phyloP scores from a whole-genome alignment of 1,140 invertebrate genomes.

The Hypothenemus hampei region DNA sequence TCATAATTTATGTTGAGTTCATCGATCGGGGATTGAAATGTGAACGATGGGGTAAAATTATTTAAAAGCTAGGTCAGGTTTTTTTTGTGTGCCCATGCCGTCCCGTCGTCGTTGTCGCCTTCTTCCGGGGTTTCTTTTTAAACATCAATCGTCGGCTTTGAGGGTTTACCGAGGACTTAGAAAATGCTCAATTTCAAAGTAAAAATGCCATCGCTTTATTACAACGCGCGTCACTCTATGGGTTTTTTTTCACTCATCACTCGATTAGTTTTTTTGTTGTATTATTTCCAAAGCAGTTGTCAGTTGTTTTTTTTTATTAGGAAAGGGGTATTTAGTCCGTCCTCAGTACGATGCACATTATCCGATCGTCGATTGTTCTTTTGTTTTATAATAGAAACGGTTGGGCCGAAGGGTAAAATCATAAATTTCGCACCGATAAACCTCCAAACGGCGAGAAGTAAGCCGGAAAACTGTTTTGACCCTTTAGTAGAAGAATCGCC shows the following conservation, averaged over 20 bases:
- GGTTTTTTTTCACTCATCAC: conserved; percentile 5
- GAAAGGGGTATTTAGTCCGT: not conserved
- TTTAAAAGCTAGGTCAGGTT: too few species aligned
- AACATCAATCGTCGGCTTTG: conserved; percentile 12
- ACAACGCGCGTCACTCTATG: conserved; percentile 5
- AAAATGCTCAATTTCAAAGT: conserved; percentile 19
- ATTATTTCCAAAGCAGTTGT: conserved; percentile 9
- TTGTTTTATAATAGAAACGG: conserved; percentile 27
- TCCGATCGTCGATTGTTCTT: conserved; percentile 22
- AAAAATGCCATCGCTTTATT: conserved; percentile 17
- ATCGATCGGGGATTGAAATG: too few species aligned
- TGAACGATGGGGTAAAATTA: too few species aligned
- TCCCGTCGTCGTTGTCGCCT: too few species aligned
- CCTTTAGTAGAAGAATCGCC: not conserved
- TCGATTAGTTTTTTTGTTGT: conserved; percentile 7
- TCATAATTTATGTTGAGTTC: too few species aligned
- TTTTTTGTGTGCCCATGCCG: too few species aligned
- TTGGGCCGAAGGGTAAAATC: conserved; percentile 22
- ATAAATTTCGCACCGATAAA: conserved; percentile 24
- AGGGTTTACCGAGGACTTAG: conserved; percentile 16
- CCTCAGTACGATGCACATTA: conserved; percentile 3
- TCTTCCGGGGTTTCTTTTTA: conserved; percentile 5
- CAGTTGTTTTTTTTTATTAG: not conserved
- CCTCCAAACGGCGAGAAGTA: too few species aligned
- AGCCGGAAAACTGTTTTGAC: conserved; percentile 15